Base-by-base conservation (phyloP, 2,888 invertebrate genomes). In the Eustalomyia histrio region DNA sequence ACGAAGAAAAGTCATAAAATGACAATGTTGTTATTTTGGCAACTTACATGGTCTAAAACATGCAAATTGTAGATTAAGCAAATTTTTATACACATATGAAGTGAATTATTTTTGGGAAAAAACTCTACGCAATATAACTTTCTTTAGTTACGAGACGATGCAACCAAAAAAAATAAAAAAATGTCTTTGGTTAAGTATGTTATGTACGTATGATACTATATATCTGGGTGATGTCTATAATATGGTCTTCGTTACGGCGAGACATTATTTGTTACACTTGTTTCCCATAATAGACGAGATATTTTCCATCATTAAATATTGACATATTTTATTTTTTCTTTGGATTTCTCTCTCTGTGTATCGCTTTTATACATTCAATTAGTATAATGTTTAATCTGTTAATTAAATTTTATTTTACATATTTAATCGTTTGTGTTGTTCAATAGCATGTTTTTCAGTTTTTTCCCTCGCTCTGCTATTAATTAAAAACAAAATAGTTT, bases 301-400 rank as follows among this genome's bases (percentile, higher is more conserved):
- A 43, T 10, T 64, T 68, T 33, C 63, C 17, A 61, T 69, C 68
- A 60, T 74, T 64, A 47, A 10, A 68, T 4, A 60, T 35, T 73
- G 76, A 55, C 35, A 76, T 60, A 53, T 55, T 73, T 73, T 64
- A 50, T 18, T 2, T 8, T 43, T 76, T 63, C 8, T 12, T 29
- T 68, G 14, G 0, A 57, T 33, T 16, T 57, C 9, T n/a, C 24
- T 16, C 47, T 63, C 9, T 65, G 29, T 60, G 39, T 71, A 47
- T 76, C 33, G 29, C 24, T 65, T 74, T 55, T 52, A 29, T 72
- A 53, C 68, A 76, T 76, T 80, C 68, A 76, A 80, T 80, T 76
- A 80, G 72, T 76, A 24, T 63, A 52, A 57, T 52, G 53, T 76
- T 76, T 69, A 55, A 73, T 60, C 43, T 76, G 64, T 76, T 73